phyloP scores from a whole-genome alignment of 2,113 vertebrate species.

The Orycteropus afer region DNA sequence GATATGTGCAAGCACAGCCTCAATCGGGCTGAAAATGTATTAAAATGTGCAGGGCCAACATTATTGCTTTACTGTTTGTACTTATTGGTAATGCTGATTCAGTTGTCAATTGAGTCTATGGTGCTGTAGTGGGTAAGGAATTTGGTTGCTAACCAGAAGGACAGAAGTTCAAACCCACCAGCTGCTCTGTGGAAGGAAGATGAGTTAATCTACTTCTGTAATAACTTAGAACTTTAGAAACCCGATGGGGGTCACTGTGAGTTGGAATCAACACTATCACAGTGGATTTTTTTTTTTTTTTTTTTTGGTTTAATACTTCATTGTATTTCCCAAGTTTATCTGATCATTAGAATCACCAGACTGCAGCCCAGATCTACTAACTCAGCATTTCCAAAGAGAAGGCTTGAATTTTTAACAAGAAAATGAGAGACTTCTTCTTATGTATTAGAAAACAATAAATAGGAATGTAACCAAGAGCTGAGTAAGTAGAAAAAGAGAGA shows the following conservation, averaged over 20 bases:
- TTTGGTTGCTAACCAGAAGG: too few species aligned
- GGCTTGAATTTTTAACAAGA: neutral
- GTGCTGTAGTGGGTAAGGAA: too few species aligned
- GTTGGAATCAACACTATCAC: too few species aligned
- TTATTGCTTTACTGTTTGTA: slow-evolving; percentile 11
- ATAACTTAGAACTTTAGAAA: too few species aligned
- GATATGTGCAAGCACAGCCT: neutral
- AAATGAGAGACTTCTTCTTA: neutral
- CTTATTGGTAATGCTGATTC: neutral
- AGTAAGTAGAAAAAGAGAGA: neutral
- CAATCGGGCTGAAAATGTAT: neutral
- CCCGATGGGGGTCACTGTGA: too few species aligned
- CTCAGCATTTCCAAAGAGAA: neutral
- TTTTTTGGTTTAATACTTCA: too few species aligned
- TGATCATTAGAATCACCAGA: neutral
- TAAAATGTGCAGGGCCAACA: slow-evolving; percentile 13
- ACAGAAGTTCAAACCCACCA: too few species aligned
- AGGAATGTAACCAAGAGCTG: neutral
- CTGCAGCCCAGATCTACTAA: neutral
- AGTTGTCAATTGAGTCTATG: neutral
- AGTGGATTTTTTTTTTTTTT: too few species aligned
- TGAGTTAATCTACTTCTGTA: too few species aligned
- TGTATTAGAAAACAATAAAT: neutral
- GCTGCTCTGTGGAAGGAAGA: too few species aligned
- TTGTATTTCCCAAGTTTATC: neutral